These are phyloP conservation scores for Ataeniobius toweri DNA, from an alignment of 2,797 vertebrate genomes.

Conservation along the genomic window DNA sequence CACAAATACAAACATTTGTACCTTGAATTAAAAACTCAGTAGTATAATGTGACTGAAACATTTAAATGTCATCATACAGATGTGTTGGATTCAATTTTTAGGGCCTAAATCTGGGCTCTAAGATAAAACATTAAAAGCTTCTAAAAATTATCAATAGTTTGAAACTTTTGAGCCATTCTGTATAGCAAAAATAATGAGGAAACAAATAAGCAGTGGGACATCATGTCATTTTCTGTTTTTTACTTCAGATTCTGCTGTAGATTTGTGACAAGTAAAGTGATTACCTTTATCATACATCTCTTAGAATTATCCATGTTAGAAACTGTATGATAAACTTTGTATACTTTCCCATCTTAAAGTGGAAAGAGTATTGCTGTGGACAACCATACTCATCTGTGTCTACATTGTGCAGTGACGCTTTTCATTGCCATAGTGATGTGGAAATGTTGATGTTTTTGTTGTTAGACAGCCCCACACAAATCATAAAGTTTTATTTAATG, in stretches of 20 bases:
- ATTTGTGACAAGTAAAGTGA: neutral
- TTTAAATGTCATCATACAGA: neutral
- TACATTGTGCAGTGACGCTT: slow-evolving; percentile 65
- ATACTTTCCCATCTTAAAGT: slow-evolving; percentile 39
- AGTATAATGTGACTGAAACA: neutral
- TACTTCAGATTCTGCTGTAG: neutral
- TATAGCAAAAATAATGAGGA: neutral
- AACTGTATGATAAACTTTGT: slow-evolving; percentile 25
- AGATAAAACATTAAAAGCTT: too few species aligned
- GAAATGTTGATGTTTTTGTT: slow-evolving; percentile 69
- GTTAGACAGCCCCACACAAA: slow-evolving; percentile 53
- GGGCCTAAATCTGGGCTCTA: too few species aligned
- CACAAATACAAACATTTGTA: neutral
- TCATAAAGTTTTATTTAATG: slow-evolving; percentile 60
- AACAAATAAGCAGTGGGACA: neutral
- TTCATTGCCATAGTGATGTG: slow-evolving; percentile 75
- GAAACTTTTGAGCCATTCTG: neutral
- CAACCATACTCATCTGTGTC: slow-evolving; percentile 59
- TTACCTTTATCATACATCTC: neutral
- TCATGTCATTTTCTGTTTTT: neutral
- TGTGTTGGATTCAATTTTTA: neutral
- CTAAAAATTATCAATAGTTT: neutral
- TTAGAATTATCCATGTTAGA: neutral
- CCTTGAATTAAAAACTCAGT: neutral
- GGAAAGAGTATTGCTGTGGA: slow-evolving; percentile 37